Evolutionary conservation across 2,113 vertebrate genomes (phyloP).

Genomic region (Mugil cephalus): DNA sequence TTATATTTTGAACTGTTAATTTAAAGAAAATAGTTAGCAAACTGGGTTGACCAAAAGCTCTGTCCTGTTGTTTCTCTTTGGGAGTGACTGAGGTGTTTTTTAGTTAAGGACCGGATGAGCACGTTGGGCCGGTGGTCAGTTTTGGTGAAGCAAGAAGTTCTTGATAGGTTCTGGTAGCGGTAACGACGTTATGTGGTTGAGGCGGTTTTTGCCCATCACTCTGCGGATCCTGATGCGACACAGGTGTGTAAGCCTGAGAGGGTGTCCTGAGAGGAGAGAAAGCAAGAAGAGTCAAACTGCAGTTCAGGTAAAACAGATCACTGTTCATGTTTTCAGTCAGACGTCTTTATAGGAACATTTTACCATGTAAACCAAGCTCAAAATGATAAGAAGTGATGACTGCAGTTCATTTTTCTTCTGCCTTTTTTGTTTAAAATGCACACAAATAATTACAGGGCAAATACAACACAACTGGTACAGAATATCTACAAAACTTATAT

Average conservation of each 20-base stretch:
- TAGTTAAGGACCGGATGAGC: neutral
- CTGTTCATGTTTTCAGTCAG: no score
- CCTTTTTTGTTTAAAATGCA: no score
- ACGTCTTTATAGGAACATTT: no score
- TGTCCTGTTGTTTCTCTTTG: constrained; percentile 8
- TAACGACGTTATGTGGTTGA: constrained; percentile 85
- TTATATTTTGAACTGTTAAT: neutral
- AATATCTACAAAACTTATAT: no score
- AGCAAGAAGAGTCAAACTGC: neutral
- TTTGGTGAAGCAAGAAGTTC: constrained; percentile 88
- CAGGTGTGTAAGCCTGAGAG: constrained; percentile 86
- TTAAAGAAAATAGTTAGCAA: constrained; percentile 31
- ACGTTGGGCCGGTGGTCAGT: constrained; percentile 49
- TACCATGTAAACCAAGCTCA: no score
- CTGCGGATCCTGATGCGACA: constrained; percentile 91
- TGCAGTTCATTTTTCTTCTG: no score
- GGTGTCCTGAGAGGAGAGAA: constrained; percentile 77
- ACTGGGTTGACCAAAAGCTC: constrained; percentile 4
- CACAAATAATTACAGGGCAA: no score
- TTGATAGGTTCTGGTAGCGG: constrained; percentile 90
- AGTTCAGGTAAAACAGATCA: neutral
- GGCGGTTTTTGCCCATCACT: constrained; percentile 88
- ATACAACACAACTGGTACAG: no score
- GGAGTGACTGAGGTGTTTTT: neutral
- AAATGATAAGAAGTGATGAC: no score